Percentiles rank a stretch among this genome's conserved stretches.
Conservation (phyloP, 2,888 invertebrate species). For the Apeira syringaria region DNA sequence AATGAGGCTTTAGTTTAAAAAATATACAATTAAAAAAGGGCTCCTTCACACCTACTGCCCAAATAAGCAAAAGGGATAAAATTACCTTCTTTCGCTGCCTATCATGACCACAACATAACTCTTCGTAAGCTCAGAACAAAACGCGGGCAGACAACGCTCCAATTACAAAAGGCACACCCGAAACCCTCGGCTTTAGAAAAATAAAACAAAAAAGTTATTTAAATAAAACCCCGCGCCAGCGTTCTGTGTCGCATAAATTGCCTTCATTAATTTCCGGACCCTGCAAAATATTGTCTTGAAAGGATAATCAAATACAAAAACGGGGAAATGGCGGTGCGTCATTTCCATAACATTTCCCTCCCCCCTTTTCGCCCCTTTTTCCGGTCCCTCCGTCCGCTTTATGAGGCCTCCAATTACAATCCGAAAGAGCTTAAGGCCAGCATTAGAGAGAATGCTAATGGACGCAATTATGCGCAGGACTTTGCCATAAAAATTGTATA, state of each 20-base stretch:
- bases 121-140: conserved; percentile 61
- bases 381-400: conserved; percentile 74
- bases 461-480: conserved; percentile 50
- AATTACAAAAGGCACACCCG: conserved; percentile 76
- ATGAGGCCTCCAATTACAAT: conserved; percentile 79
- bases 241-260: conserved; percentile 81
- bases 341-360: conserved; percentile 79
- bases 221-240: conserved; percentile 73
- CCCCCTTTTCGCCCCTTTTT: conserved; percentile 64
- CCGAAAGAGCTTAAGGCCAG: conserved; percentile 76
- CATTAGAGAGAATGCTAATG: conserved; percentile 62
- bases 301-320: conserved; percentile 84
- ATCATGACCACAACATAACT: conserved; percentile 72
- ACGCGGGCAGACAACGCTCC: conserved; percentile 58
- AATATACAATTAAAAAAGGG: neutral
- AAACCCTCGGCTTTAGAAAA: conserved; percentile 62
- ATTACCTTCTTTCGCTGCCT: conserved; percentile 32
- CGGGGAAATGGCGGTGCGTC: conserved; percentile 82
- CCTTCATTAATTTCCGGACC: conserved; percentile 82
- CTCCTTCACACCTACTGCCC: conserved; percentile 6
- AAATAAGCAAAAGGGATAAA: conserved; percentile 13
- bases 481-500: conserved; percentile 41
- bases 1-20: too few relatives aligned
- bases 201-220: conserved; percentile 68
- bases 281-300: conserved; percentile 83